Conservation (phyloP, 2,888 invertebrate species). For the Griposia aprilina region DNA sequence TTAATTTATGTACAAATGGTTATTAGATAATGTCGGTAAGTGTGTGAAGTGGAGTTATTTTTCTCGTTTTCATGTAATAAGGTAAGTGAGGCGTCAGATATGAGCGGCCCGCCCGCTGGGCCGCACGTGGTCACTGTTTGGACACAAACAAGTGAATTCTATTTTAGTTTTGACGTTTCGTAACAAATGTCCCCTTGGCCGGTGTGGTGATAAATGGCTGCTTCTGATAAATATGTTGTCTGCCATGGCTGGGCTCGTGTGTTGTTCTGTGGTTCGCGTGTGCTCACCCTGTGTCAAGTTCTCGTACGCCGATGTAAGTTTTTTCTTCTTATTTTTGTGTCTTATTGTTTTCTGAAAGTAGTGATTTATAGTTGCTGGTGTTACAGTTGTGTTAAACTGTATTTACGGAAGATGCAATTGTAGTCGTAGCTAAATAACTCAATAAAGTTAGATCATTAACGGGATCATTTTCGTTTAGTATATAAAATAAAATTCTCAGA, state of each 20-base stretch:
- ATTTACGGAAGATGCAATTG: background rate
- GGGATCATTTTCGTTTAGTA: background rate
- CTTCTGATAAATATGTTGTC: slow-evolving; percentile 66
- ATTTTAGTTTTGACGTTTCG: slow-evolving; percentile 75
- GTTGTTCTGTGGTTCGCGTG: slow-evolving; percentile 51
- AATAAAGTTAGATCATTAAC: background rate
- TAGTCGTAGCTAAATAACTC: background rate
- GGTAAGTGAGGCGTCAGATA: slow-evolving; percentile 76
- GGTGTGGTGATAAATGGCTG: slow-evolving; percentile 75
- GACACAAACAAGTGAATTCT: slow-evolving; percentile 75
- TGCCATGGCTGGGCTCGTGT: slow-evolving; percentile 57
- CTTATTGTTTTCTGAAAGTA: slow-evolving; percentile 17
- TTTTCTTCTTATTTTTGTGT: slow-evolving; percentile 37
- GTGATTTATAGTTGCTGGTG: slow-evolving; percentile 26
- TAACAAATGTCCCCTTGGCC: slow-evolving; percentile 73
- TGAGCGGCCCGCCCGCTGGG: slow-evolving; percentile 77
- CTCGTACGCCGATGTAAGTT: slow-evolving; percentile 60
- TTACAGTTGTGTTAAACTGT: slow-evolving; percentile 1
- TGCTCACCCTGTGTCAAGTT: slow-evolving; percentile 52
- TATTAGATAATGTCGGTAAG: slow-evolving; percentile 47
- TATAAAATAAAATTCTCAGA: background rate
- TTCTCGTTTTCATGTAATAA: slow-evolving; percentile 58
- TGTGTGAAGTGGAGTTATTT: slow-evolving; percentile 59
- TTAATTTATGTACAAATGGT: slow-evolving; percentile 62
- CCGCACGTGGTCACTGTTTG: slow-evolving; percentile 76